A percentile compares a stretch with the other conserved stretches of the same genome.
These are phyloP conservation scores for Odiellus spinosus DNA, from an alignment of 2,888 invertebrate species.

Conservation along the genomic window DNA sequence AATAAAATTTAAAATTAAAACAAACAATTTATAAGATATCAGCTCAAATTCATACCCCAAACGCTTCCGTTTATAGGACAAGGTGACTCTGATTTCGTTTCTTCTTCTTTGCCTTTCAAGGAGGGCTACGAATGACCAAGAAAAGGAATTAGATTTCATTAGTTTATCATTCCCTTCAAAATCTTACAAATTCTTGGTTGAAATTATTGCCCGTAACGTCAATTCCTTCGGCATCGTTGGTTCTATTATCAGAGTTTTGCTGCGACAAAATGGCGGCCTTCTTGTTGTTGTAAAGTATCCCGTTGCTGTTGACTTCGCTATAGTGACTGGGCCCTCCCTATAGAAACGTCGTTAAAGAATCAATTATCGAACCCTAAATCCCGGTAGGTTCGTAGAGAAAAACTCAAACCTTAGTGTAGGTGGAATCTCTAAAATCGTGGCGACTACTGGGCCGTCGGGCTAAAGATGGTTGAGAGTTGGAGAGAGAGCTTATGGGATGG, in stretches of 20 bases:
- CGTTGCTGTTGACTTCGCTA: too few relatives aligned
- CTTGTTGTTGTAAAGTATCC: too few relatives aligned
- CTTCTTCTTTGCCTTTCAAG: conserved; percentile 16
- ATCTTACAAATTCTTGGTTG: conserved; percentile 21
- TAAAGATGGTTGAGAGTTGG: conserved; percentile 10
- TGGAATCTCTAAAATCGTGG: conserved; percentile 18
- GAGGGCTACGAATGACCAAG: conserved; percentile 16
- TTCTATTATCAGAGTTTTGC: too few relatives aligned
- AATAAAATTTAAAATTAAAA: background rate
- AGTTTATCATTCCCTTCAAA: background rate
- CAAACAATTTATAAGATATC: background rate
- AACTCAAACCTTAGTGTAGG: conserved; percentile 14
- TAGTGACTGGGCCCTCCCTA: too few relatives aligned
- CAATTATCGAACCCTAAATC: too few relatives aligned
- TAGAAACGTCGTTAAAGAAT: too few relatives aligned
- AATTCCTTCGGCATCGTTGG: conserved; percentile 12
- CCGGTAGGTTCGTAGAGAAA: too few relatives aligned
- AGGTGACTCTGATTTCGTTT: conserved; percentile 11
- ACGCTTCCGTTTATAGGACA: conserved; percentile 19
- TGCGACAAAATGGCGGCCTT: too few relatives aligned
- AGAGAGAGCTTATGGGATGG: conserved; percentile 1
- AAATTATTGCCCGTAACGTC: conserved; percentile 19
- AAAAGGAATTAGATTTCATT: too few relatives aligned
- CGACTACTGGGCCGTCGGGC: conserved; percentile 19
- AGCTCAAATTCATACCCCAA: conserved; percentile 17